These are phyloP conservation scores for Ametastegia equiseti DNA, from an alignment of 2,888 invertebrate species.

Conservation along the genomic window DNA sequence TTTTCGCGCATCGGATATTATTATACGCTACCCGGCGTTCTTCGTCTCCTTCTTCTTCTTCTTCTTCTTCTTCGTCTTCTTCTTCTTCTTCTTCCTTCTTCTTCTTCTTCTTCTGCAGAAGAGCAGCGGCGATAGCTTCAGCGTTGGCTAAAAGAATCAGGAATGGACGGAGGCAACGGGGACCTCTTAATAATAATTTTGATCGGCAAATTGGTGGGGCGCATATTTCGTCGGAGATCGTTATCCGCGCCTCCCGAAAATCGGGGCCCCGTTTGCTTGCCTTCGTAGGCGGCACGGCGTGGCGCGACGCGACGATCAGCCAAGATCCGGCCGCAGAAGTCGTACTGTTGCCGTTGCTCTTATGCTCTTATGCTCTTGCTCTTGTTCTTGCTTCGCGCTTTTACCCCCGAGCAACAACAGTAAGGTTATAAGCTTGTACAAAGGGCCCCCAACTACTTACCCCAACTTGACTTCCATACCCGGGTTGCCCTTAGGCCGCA, in stretches of 20 bases:
- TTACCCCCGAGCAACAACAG: conserved; percentile 8
- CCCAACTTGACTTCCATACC: conserved; percentile 31
- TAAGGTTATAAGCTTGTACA: conserved; percentile 18
- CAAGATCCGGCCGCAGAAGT: too few relatives aligned
- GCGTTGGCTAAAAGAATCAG: conserved; percentile 1
- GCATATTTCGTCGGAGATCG: conserved; percentile 72
- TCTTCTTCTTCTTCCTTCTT: too few relatives aligned
- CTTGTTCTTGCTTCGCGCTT: background rate
- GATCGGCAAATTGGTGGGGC: conserved; percentile 74
- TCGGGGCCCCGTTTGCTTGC: conserved; percentile 53
- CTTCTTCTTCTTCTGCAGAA: too few relatives aligned
- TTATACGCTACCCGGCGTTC: conserved; percentile 48
- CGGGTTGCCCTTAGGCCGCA: background rate
- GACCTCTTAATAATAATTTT: conserved; percentile 75
- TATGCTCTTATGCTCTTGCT: too few relatives aligned
- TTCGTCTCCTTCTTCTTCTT: too few relatives aligned
- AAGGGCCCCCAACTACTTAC: conserved; percentile 42
- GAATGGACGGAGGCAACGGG: conserved; percentile 52
- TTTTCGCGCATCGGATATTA: conserved; percentile 66
- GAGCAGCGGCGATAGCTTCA: too few relatives aligned
- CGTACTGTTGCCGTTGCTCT: too few relatives aligned
- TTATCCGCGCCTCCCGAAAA: conserved; percentile 69
- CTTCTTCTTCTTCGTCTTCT: too few relatives aligned
- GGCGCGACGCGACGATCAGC: too few relatives aligned
- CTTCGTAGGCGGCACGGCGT: conserved; percentile 31